phyloP scores from a whole-genome alignment of 2,113 vertebrate genomes.

The Rissa tridactyla region DNA sequence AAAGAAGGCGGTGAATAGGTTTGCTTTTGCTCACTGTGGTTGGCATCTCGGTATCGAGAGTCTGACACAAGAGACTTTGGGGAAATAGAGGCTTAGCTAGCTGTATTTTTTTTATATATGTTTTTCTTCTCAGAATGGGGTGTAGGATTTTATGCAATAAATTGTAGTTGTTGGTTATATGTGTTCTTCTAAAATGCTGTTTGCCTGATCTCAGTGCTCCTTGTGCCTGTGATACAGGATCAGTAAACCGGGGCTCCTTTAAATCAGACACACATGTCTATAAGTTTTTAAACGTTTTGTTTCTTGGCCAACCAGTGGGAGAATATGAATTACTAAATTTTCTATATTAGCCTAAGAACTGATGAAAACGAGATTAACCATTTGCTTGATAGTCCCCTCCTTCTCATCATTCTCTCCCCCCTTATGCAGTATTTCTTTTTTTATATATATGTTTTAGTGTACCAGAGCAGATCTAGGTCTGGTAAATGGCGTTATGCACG shows the following conservation, averaged over 20 bases:
- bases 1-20: rapidly evolving
- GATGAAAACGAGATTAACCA: background rate
- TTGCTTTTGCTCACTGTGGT: background rate
- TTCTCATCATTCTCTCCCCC: background rate
- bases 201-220: background rate
- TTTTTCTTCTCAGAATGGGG: background rate
- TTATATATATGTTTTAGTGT: background rate
- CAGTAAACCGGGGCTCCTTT: background rate
- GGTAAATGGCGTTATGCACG: rapidly evolving
- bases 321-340: background rate
- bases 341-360: background rate
- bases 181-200: background rate
- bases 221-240: background rate
- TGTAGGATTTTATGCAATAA: background rate
- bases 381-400: background rate
- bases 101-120: background rate
- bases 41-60: background rate
- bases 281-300: background rate
- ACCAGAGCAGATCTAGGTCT: background rate
- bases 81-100: background rate
- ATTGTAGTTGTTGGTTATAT: background rate
- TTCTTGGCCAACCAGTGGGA: background rate
- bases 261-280: background rate
- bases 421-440: background rate
- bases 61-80: background rate